A percentile compares a stretch with the other conserved stretches of the same genome.
phyloP scores from a whole-genome alignment of 2,888 invertebrate genomes.

The Amiota mariae region DNA sequence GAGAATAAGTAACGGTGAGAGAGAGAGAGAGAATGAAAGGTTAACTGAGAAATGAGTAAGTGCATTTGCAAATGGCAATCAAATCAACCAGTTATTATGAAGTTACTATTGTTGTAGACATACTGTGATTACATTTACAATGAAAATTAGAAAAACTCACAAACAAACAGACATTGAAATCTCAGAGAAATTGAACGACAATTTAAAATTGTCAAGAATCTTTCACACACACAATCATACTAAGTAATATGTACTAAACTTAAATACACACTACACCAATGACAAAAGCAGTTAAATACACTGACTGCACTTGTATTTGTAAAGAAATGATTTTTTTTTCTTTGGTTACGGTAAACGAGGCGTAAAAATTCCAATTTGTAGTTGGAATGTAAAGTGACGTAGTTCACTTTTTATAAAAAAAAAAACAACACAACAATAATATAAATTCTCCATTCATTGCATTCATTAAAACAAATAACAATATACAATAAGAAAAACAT shows the following conservation, averaged over 20 bases:
- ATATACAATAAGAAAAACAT: no score
- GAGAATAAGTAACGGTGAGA: neutral
- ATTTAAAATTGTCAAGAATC: neutral
- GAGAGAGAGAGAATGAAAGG: constrained; percentile 8
- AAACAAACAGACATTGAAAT: no score
- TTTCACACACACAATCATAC: neutral
- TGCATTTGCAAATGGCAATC: constrained; percentile 15
- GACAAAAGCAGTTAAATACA: constrained; percentile 4
- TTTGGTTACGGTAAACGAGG: neutral
- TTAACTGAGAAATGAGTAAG: constrained; percentile 12
- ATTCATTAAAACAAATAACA: no score
- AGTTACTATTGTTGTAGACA: constrained; percentile 33
- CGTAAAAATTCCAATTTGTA: constrained; percentile 12
- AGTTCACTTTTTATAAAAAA: neutral
- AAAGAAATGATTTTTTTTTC: neutral
- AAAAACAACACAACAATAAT: neutral
- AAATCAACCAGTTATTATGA: constrained; percentile 38
- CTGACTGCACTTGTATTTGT: neutral
- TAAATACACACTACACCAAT: neutral
- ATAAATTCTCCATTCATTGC: no score
- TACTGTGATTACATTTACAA: constrained; percentile 19
- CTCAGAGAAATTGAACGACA: neutral
- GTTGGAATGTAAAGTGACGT: neutral
- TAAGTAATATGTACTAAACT: no score
- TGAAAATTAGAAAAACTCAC: no score